Percentiles rank a stretch among this genome's conserved stretches.
Conservation (phyloP, 2,113 vertebrate species). For the Acanthochromis polyacanthus region DNA sequence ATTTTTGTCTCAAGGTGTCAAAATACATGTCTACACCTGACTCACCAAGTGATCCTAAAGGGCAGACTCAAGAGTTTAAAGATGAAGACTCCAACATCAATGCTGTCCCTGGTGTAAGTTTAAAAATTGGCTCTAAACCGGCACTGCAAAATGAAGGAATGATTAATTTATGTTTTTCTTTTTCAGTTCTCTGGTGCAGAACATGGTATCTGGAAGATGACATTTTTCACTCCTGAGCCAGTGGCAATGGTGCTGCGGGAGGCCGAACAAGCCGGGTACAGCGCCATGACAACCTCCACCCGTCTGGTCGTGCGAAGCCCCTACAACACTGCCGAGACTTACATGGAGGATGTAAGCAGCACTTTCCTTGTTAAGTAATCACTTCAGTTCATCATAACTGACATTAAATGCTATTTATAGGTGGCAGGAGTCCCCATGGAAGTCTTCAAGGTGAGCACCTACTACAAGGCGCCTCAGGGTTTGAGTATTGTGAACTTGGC, state of each 20-base stretch:
- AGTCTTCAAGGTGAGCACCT: conserved; percentile 81
- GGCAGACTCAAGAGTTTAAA: not conserved
- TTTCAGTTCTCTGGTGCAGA: conserved; percentile 33
- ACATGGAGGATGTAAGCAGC: conserved; percentile 76
- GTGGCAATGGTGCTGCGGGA: conserved; percentile 75
- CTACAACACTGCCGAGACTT: conserved; percentile 75
- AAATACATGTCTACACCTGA: conserved; percentile 31
- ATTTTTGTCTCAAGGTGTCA: conserved; percentile 72
- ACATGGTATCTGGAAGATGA: conserved; percentile 81
- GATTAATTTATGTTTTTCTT: not conserved
- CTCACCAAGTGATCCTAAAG: conserved; percentile 5
- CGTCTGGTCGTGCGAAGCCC: conserved; percentile 80
- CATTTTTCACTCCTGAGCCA: conserved; percentile 76
- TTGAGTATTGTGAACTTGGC: conserved; percentile 64
- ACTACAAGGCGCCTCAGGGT: conserved; percentile 78
- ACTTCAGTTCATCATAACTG: not conserved
- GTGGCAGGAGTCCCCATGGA: conserved; percentile 84
- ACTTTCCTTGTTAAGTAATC: fast-evolving
- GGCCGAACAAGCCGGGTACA: conserved; percentile 75
- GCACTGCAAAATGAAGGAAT: no score
- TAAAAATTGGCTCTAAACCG: not conserved
- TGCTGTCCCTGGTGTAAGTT: conserved; percentile 40
- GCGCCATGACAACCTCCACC: conserved; percentile 48
- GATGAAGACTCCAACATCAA: not conserved
- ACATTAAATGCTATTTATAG: conserved; percentile 52